These are phyloP conservation scores for Sclerurus mexicanus DNA, from an alignment of 2,113 vertebrate species.

Conservation along the genomic window DNA sequence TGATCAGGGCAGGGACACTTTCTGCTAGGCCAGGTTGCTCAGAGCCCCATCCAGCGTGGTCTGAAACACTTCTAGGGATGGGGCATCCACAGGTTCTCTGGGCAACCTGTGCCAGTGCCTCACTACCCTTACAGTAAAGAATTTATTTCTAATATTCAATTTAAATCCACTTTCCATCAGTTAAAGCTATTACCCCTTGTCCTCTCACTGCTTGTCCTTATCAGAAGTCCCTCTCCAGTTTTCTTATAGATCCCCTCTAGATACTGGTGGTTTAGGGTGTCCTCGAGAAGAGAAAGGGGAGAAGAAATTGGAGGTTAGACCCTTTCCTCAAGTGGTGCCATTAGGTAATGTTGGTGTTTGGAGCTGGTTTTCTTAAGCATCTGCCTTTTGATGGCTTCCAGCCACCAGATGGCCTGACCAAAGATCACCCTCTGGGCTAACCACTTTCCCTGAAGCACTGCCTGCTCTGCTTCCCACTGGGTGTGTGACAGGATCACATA, in stretches of 20 bases:
- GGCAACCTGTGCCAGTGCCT: background rate
- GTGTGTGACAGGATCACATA: background rate
- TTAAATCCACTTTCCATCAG: background rate
- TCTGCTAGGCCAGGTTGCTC: background rate
- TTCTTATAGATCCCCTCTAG: background rate
- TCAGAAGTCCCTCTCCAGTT: background rate
- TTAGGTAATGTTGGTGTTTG: background rate
- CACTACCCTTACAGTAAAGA: background rate
- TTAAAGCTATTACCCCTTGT: background rate
- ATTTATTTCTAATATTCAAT: background rate
- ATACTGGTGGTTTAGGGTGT: background rate
- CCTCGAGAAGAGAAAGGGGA: background rate
- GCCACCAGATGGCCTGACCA: background rate
- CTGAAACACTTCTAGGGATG: background rate
- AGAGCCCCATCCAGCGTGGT: background rate
- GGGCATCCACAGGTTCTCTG: background rate
- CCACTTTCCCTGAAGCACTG: background rate
- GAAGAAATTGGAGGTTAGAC: background rate
- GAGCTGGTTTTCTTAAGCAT: background rate
- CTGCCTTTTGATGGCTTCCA: background rate
- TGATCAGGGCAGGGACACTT: background rate
- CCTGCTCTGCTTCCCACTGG: background rate
- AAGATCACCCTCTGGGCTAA: background rate
- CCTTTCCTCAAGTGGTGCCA: background rate
- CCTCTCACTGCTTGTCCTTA: background rate